A percentile compares a stretch with the other conserved stretches of the same genome.
phyloP scores from a whole-genome alignment of 2,113 vertebrate species.

The Tragulus kanchil region DNA sequence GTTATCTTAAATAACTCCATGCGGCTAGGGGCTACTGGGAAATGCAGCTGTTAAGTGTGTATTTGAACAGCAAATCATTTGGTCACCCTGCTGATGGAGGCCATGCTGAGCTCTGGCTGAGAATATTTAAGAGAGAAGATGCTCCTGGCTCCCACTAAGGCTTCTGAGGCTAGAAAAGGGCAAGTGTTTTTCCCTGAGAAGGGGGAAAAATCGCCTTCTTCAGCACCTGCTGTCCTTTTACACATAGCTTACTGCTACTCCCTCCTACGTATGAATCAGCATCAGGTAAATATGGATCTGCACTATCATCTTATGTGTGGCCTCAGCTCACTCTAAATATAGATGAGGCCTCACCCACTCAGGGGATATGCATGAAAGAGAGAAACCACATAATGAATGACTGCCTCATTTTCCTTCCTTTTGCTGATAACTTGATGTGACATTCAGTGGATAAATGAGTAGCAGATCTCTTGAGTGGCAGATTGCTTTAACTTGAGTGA shows the following conservation, averaged over 20 bases:
- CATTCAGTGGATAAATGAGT: background rate
- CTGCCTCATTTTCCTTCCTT: background rate
- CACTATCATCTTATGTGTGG: background rate
- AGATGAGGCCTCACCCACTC: background rate
- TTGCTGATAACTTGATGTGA: background rate
- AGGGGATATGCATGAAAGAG: conserved; percentile 38
- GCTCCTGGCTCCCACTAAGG: background rate
- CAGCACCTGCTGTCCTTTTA: background rate
- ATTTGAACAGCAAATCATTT: background rate
- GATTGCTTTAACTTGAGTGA: background rate
- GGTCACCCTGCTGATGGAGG: background rate
- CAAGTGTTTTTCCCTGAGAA: background rate
- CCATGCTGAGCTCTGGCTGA: background rate
- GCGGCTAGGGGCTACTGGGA: background rate
- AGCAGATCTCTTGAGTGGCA: too few species aligned
- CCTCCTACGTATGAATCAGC: background rate
- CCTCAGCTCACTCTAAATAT: background rate
- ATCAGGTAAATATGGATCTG: background rate
- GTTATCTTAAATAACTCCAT: background rate
- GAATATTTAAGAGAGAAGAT: background rate
- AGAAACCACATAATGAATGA: background rate
- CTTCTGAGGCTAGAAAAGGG: background rate
- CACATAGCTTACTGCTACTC: background rate
- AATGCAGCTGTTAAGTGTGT: too few species aligned
- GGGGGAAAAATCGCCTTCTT: background rate